These are phyloP conservation scores for Triops longicaudatus DNA, from an alignment of 1,140 invertebrate species.

Conservation along the genomic window DNA sequence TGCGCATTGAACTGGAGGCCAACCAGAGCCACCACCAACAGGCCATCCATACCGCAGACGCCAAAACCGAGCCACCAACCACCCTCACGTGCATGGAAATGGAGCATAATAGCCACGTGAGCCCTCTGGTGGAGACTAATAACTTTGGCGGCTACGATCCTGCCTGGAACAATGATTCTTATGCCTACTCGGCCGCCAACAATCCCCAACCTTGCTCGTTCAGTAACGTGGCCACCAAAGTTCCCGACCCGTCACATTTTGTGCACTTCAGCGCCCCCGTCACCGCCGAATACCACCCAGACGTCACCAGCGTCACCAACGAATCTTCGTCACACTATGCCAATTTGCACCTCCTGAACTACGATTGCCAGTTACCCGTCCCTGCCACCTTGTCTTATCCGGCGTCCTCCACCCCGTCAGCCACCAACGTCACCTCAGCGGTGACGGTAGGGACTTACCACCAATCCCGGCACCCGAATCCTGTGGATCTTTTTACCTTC, in stretches of 20 bases:
- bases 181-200: background rate
- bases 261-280: background rate
- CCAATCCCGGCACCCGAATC: background rate
- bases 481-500: background rate
- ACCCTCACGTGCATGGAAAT: conserved; percentile 14
- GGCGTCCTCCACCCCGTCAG: background rate
- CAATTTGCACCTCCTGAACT: background rate
- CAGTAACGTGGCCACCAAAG: background rate
- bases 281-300: background rate
- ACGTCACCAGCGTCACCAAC: background rate
- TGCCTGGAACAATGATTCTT: background rate
- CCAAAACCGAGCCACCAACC: background rate
- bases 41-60: background rate
- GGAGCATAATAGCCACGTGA: background rate
- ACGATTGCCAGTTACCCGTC: conserved; percentile 1
- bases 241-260: background rate
- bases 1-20: conserved; percentile 85
- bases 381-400: background rate
- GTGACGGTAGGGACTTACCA: background rate
- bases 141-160: background rate
- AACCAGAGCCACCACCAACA: conserved; percentile 45
- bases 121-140: background rate
- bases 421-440: background rate
- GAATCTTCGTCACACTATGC: background rate
- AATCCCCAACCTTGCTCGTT: background rate